Evolutionary conservation across 1,140 invertebrate genomes (phyloP), one percentile per base, ranked within the genome.

Genomic region (Zaprionus ornatus): DNA sequence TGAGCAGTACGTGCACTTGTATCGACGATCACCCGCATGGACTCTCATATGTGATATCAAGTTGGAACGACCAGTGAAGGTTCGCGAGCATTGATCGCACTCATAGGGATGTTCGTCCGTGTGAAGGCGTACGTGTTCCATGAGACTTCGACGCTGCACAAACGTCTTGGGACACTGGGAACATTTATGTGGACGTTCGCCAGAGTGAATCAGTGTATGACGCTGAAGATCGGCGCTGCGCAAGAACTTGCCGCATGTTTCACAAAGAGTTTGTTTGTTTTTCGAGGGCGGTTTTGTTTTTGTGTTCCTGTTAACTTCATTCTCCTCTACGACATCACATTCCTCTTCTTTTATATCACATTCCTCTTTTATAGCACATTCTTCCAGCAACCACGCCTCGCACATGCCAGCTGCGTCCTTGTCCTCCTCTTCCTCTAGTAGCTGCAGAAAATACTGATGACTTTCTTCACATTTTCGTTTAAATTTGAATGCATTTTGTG

Each of bases 91-190:
- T 93, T 99, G 97, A 25, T 96, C 96, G 94, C 99, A 99, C 93
- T 99, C 98, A 95, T 99, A 99, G 35, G 98, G 98, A 94, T 98
- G 97, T 93, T 99, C 98, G 78, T 98, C 96, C 95, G 99, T 98
- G 94, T 99, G 98, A 84, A 98, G 96, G 94, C 99, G 98, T 73
- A 97, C 98, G 94, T 99, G 98, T 64, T 99, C 95, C 93, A 99
- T 27, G 9, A 71, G 52, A 12, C 29, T 55, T 15, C 19, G 35
- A 12, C 61, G 62, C 52, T 64, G 68, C 0, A 37, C 52, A 13
- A 71, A 71, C 2, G 17, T 4, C 27, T 71, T 71, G 13, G 15
- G 12, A 17, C 63, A 60, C 13, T 73, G 63, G 3, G 5, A 1
- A 10, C 54, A 73, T 6, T 59, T 40, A 32, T 23, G 57, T 3